Base-by-base conservation (phyloP, 2,113 vertebrate genomes). In the Anolis sagrei region DNA sequence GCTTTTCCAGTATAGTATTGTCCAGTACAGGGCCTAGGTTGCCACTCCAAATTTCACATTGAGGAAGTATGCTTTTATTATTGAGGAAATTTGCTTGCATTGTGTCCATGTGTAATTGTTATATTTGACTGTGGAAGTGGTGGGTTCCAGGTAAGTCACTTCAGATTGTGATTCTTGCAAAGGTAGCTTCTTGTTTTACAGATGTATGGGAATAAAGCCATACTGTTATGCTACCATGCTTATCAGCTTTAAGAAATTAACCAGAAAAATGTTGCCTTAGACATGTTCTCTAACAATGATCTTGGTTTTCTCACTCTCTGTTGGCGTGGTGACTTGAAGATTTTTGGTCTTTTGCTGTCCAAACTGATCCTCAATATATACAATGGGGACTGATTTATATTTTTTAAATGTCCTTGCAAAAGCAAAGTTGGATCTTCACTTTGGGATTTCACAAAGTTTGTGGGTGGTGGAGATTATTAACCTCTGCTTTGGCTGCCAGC, bases 351-450 rank as follows among this genome's bases (percentile, higher is more conserved):
- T 16, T 62, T 1, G 25, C 8, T 21, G n/a, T 73, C 8, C 81
- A 79, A 87, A 88, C 32, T 70, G 62, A 95, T 87, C 79, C 69
- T 76, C 54, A 89, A 91, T 84, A 34, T 62, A 73, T 83, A 25
- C 66, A 86, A 81, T 72, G 68, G 91, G 74, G 88, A 79, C 82
- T 78, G 84, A 5, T 82, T 90, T 61, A n/a, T 68, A 27, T 25
- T 5, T 82, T 39, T 80, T 39, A 81, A 79, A 5, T 58, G 54
- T 72, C 69, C 21, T 84, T 82, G 87, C 13, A 84, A 75, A 69
- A 74, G 87, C 87, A 87, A 61, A 79, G 66, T 51, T 44, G 25
- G 14, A 21, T 78, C n/a, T n/a, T 54, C 14, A 58, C 16, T 54
- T 58, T 14, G 91, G 86, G 66, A 23, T 79, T 90, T 77, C 68